Evolutionary conservation across 1,140 invertebrate genomes (phyloP), one percentile per base, ranked within the genome.

Genomic region (Mylabris phalerata): DNA sequence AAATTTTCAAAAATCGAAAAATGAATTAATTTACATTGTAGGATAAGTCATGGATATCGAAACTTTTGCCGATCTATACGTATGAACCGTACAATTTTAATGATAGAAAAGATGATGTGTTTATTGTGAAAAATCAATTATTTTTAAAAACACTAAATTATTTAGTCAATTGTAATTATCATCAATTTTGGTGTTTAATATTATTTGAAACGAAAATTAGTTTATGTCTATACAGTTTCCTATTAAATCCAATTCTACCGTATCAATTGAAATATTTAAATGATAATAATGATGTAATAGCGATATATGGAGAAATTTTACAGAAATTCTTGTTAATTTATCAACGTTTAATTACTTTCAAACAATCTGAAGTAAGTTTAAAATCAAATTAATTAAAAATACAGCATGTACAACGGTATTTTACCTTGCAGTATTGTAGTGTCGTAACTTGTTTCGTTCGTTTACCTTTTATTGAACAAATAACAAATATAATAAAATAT

Each of bases 131-230:
- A 11, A 66, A 63, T 58, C 43, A 51, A 9, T 27, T 54, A 46
- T 71, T 62, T 57, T 48, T 70, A 40, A 52, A 64, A 41, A 59
- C 49, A 49, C 56, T 71, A 54, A 55, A 68, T 11, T 66, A 61
- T 60, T 57, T 71, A 19, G 19, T 67, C 32, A 62, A 60, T 39
- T 70, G 68, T 49, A 64, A 60, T 48, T 71, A 64, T 51, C 68
- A 70, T 48, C 68, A 70, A 25, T 71, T 71, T 62, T 71, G 70
- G 70, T 70, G 68, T 61, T 65, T 58, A 40, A 61, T 71, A 24
- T 51, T 67, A 44, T 71, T 62, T 62, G 65, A 70, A 60, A 59
- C 67, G 10, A 60, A 58, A 39, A 60, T 63, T 46, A 32, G 46
- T 19, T 24, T 54, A 48, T 50, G 60, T 44, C 45, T 71, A 40